Conservation (phyloP, 2,113 vertebrate genomes). For the Cephalophus harveyi region DNA sequence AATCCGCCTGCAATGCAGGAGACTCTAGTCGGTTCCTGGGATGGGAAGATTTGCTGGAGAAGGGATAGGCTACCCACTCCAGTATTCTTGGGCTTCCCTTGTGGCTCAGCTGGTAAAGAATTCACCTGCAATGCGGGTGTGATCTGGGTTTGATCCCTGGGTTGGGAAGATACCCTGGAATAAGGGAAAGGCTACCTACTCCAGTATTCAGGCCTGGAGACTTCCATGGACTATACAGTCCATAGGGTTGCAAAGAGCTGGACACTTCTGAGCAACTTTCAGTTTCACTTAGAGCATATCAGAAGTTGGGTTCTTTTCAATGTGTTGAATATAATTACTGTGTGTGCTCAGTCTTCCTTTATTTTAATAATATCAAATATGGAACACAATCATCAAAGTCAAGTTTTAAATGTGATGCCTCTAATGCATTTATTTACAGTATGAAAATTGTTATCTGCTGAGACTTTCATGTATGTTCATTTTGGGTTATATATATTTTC, state of each 20-base stretch:
- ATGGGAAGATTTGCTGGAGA: no score
- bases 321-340: neutral
- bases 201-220: neutral
- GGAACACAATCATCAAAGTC: neutral
- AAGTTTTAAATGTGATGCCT: neutral
- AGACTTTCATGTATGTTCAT: neutral
- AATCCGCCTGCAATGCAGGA: neutral
- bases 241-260: neutral
- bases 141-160: neutral
- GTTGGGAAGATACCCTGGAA: neutral
- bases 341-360: neutral
- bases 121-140: accelerated
- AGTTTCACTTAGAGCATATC: neutral
- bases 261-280: neutral
- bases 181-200: neutral
- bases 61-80: neutral
- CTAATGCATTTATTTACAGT: neutral
- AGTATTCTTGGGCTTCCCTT: neutral
- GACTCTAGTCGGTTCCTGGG: neutral
- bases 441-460: neutral
- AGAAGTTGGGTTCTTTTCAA: neutral
- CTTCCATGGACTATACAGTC: neutral
- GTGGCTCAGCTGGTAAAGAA: neutral
- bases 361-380: neutral
- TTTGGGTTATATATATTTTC: neutral